A percentile compares a stretch with the other conserved stretches of the same genome.
Conservation (phyloP, 2,888 invertebrate genomes). For the Trissolcus brochymenae region DNA sequence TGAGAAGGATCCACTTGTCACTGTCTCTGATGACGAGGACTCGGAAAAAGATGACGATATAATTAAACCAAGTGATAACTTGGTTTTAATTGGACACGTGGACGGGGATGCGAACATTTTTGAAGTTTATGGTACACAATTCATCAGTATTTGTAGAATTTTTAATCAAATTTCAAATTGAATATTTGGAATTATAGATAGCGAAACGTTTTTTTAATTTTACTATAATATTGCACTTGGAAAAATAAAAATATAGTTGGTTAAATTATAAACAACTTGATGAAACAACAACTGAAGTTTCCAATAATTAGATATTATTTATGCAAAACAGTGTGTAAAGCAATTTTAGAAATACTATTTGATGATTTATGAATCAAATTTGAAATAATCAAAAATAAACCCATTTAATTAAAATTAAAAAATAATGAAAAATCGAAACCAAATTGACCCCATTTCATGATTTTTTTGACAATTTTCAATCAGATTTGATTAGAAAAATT, state of each 20-base stretch:
- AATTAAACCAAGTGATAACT: constrained; percentile 92
- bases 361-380: too few species aligned
- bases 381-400: too few species aligned
- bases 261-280: too few species aligned
- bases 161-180: neutral
- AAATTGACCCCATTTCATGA: neutral
- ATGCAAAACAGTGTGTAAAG: too few species aligned
- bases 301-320: too few species aligned
- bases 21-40: constrained; percentile 74
- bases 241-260: too few species aligned
- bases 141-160: too few species aligned
- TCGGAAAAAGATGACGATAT: constrained; percentile 93
- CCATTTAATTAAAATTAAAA: neutral
- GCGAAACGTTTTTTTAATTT: too few species aligned
- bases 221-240: too few species aligned
- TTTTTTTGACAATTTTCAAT: neutral
- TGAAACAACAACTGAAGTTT: too few species aligned
- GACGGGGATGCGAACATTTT: constrained; percentile 90
- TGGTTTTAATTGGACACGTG: constrained; percentile 90
- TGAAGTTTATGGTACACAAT: constrained; percentile 85
- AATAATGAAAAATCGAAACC: neutral
- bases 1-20: constrained; percentile 68
- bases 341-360: too few species aligned
- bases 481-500: neutral
- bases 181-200: too few species aligned